Percentiles rank a stretch among this genome's conserved stretches.
Evolutionary conservation across 2,888 invertebrate species (phyloP).

Genomic region (Periphyllus acericola): DNA sequence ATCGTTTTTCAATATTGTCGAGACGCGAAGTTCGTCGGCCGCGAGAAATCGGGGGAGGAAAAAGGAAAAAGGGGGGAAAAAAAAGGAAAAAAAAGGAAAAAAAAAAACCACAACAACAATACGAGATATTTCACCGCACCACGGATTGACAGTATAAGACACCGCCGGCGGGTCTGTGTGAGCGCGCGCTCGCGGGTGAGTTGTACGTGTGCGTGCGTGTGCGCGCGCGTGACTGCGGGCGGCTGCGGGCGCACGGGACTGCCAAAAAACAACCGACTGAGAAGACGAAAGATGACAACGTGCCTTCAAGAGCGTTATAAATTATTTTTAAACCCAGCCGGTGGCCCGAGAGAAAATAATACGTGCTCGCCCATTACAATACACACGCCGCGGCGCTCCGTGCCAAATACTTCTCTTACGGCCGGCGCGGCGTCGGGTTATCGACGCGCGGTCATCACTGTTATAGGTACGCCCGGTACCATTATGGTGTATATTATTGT

Average conservation of each 20-base stretch:
- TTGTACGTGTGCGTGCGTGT: neutral
- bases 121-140: neutral
- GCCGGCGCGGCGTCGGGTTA: constrained; percentile 5
- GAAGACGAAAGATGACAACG: constrained; percentile 46
- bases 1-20: neutral
- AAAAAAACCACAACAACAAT: neutral
- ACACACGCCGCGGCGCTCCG: neutral
- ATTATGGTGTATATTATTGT: too few relatives aligned
- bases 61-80: neutral
- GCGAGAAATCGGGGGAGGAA: neutral
- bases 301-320: constrained; percentile 47
- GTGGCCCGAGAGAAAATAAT: neutral
- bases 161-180: neutral
- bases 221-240: neutral
- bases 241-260: constrained; percentile 11
- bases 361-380: neutral
- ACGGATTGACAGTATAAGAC: neutral
- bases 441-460: neutral
- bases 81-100: neutral
- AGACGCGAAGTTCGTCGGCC: neutral
- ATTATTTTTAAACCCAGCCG: constrained; percentile 61
- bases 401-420: constrained; percentile 29
- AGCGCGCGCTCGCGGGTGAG: neutral
- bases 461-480: too few relatives aligned
- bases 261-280: constrained; percentile 50